Conservation (phyloP, 1,140 invertebrate genomes). For the Melipona quadrifasciata region DNA sequence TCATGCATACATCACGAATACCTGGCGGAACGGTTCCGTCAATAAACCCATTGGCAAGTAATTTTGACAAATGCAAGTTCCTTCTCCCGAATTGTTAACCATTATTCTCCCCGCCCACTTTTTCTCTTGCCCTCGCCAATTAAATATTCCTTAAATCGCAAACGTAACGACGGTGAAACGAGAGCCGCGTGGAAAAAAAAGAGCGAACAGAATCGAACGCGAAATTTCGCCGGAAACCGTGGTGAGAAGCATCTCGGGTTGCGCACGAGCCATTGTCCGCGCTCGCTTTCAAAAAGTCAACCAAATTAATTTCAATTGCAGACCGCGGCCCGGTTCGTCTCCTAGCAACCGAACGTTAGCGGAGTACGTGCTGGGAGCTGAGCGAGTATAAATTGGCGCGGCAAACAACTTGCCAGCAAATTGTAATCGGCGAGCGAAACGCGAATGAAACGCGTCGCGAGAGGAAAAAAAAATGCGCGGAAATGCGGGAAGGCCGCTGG, state of each 20-base stretch:
- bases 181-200: background rate
- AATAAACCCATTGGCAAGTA: background rate
- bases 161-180: background rate
- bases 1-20: background rate
- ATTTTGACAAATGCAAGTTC: background rate
- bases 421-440: conserved; percentile 31
- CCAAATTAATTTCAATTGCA: conserved; percentile 44
- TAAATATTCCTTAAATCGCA: background rate
- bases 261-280: conserved; percentile 1
- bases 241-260: background rate
- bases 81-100: background rate
- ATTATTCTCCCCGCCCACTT: background rate
- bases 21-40: background rate
- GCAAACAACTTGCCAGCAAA: conserved; percentile 32
- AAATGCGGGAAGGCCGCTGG: background rate
- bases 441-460: conserved; percentile 9
- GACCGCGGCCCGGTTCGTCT: conserved; percentile 29
- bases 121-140: background rate
- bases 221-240: background rate
- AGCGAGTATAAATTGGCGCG: conserved; percentile 20
- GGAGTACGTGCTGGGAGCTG: background rate
- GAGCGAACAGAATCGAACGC: background rate
- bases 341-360: conserved; percentile 35
- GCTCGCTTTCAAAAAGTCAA: conserved; percentile 22
- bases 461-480: background rate